Percentiles rank a stretch among this genome's conserved stretches.
phyloP scores from a whole-genome alignment of 2,888 invertebrate species.

The Harpagoxenus sublaevis region DNA sequence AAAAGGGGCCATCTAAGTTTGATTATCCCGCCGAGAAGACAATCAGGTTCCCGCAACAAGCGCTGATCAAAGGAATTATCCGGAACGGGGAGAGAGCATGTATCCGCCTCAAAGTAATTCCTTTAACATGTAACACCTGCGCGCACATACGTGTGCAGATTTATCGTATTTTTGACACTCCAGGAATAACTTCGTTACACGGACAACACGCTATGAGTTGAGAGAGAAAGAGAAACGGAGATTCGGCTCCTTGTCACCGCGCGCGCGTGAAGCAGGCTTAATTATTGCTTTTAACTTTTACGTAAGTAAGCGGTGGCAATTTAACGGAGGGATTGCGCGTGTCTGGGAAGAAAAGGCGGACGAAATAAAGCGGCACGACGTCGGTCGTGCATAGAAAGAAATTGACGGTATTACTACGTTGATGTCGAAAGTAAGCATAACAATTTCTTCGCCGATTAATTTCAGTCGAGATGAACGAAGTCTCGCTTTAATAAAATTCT shows the following conservation, averaged over 20 bases:
- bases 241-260: not conserved
- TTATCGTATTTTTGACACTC: constrained; percentile 31
- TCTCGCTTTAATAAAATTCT: not conserved
- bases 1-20: constrained; percentile 35
- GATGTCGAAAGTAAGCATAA: not conserved
- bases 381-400: not conserved
- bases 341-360: not conserved
- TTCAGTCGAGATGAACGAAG: not conserved
- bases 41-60: constrained; percentile 30
- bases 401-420: not conserved
- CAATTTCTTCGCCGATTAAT: not conserved
- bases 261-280: not conserved
- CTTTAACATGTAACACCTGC: constrained; percentile 44
- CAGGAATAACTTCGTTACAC: not conserved
- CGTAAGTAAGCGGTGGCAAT: not conserved
- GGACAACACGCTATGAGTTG: not conserved
- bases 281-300: constrained; percentile 22
- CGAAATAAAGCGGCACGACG: not conserved
- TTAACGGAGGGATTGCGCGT: not conserved
- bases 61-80: constrained; percentile 57
- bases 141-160: not conserved
- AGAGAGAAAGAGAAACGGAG: not conserved
- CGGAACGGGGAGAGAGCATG: constrained; percentile 6
- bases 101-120: constrained; percentile 47
- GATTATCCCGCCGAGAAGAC: constrained; percentile 30